These are phyloP conservation scores for Melitaea athalia DNA, from an alignment of 2,888 invertebrate genomes.

Conservation along the genomic window DNA sequence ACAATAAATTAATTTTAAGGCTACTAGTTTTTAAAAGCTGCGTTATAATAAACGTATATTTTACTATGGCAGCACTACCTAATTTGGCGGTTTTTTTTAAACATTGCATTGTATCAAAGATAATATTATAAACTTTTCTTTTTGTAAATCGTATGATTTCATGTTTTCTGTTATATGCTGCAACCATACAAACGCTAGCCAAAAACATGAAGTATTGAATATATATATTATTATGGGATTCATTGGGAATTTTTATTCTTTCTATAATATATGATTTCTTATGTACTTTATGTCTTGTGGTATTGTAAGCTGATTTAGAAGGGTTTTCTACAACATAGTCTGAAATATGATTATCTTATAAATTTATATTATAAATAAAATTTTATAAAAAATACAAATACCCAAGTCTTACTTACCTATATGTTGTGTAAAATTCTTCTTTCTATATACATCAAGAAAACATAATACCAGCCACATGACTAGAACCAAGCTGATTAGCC, in stretches of 20 bases:
- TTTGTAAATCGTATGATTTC: slow-evolving; percentile 50
- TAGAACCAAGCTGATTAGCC: slow-evolving; percentile 61
- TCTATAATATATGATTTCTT: slow-evolving; percentile 10
- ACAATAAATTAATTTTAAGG: slow-evolving; percentile 46
- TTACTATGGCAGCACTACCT: slow-evolving; percentile 41
- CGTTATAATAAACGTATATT: neutral
- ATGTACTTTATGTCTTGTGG: slow-evolving; percentile 10
- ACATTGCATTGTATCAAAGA: slow-evolving; percentile 30
- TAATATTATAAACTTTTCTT: slow-evolving; percentile 45
- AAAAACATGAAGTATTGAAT: slow-evolving; percentile 58
- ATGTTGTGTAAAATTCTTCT: slow-evolving; percentile 13
- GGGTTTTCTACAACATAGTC: slow-evolving; percentile 21
- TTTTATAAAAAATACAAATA: neutral
- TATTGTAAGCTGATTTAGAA: slow-evolving; percentile 11
- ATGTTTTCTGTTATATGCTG: slow-evolving; percentile 54
- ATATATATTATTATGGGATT: slow-evolving; percentile 26
- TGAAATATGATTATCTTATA: slow-evolving; percentile 18
- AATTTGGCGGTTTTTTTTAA: slow-evolving; percentile 47
- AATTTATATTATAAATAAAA: neutral
- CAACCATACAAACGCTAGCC: slow-evolving; percentile 57
- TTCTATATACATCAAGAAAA: slow-evolving; percentile 49
- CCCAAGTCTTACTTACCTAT: slow-evolving; percentile 16
- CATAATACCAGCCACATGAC: slow-evolving; percentile 68
- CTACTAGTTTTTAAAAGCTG: slow-evolving; percentile 12
- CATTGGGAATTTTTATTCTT: slow-evolving; percentile 12